phyloP scores from a whole-genome alignment of 2,888 invertebrate genomes.

The Asteroscopus sphinx region DNA sequence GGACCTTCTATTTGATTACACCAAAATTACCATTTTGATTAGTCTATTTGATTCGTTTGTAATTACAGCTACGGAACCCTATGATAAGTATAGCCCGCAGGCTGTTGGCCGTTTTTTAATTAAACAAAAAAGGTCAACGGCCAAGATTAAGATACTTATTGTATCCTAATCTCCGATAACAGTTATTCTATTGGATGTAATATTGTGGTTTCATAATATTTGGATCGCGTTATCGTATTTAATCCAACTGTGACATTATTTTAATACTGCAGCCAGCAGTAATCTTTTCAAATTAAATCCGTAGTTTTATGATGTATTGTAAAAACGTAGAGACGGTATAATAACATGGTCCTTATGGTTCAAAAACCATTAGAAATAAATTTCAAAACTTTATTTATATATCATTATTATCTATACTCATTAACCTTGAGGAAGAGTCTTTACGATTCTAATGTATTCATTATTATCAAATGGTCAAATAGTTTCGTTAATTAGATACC shows the following conservation, averaged over 20 bases:
- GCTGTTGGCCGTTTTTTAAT: conserved; percentile 8
- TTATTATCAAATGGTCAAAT: not conserved
- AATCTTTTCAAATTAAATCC: too few relatives aligned
- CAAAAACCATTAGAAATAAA: not conserved
- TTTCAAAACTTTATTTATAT: not conserved
- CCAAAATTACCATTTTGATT: too few relatives aligned
- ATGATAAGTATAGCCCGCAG: too few relatives aligned
- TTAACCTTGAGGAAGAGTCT: not conserved
- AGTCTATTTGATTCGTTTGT: too few relatives aligned
- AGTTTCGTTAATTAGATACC: conserved; percentile 9
- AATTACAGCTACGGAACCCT: too few relatives aligned
- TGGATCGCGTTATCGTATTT: not conserved
- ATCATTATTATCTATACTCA: not conserved
- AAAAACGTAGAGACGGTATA: too few relatives aligned
- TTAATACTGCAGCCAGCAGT: not conserved
- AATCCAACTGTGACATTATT: not conserved
- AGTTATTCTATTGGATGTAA: conserved; percentile 14
- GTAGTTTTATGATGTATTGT: too few relatives aligned
- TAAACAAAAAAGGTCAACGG: conserved; percentile 47
- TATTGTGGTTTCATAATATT: not conserved
- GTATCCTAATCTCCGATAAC: conserved; percentile 51
- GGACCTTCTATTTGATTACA: too few relatives aligned
- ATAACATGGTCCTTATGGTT: too few relatives aligned
- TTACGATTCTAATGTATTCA: not conserved
- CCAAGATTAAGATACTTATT: conserved; percentile 44